Base-by-base conservation (phyloP, 1,140 invertebrate species). In the Hestina assimilis region DNA sequence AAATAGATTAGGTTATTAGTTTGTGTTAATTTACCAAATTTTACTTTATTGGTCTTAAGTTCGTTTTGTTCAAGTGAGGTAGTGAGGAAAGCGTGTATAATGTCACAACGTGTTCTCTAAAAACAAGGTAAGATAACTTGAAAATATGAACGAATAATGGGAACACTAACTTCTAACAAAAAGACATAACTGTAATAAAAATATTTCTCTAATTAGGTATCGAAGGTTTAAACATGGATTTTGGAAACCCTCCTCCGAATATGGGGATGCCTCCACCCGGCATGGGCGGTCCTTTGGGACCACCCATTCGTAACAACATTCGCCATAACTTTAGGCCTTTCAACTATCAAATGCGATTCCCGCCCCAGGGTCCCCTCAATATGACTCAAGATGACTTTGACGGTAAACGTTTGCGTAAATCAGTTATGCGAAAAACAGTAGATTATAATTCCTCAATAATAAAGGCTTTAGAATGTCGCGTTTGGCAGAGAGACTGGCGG, bases 391-490 rank as follows among this genome's bases (percentile, higher is more conserved):
- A 95, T 75, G 97, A 98, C 84, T 98, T 98, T 84, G 97, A 98
- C 91, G 98, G 97, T 21, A 98, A 99, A 91, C 92, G 97, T 55
- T 91, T 99, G 52, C 89, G 98, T 67, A 99, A 99, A 90, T 97
- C 97, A 59, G 95, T 98, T 50, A 98, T 99, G 92, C 91, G 98
- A 66, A 99, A 98, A 91, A 99, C 98, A 31, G 96, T 99, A 31
- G 98, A 99, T 90, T 99, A 99, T 87, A 99, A 99, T 91, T 94
- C 97, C n/a, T 93, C 97, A 23, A 95, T 99, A 66, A 95, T 98
- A 45, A 96, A 96, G 79, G 94, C 94, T 72, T 89, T 99, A 67
- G 95, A 98, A 92, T 93, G 93, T 90, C 93, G 97, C 59, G 91
- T 98, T 28, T 99, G 97, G 97, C 97, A 98, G 82, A 89, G 97